A percentile compares a stretch with the other conserved stretches of the same genome.
These are phyloP conservation scores for Colius striatus DNA, from an alignment of 2,113 vertebrate genomes.

Conservation along the genomic window DNA sequence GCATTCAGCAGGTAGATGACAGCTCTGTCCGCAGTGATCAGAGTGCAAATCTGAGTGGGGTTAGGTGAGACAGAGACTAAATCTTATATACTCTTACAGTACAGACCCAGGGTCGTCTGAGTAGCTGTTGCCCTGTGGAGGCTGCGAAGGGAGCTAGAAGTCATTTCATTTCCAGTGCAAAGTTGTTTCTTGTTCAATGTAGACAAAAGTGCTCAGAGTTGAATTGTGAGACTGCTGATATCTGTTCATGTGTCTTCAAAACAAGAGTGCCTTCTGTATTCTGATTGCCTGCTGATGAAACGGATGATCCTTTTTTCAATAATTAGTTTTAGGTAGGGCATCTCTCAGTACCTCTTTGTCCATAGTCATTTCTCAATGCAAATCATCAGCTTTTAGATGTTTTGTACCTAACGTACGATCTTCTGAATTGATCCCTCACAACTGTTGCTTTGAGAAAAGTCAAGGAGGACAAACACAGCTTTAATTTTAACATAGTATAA, in stretches of 20 bases:
- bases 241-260: neutral
- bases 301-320: neutral
- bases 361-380: neutral
- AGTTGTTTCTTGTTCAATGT: neutral
- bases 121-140: neutral
- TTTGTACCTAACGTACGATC: neutral
- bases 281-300: neutral
- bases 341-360: neutral
- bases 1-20: neutral
- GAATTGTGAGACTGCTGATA: neutral
- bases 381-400: neutral
- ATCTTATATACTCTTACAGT: neutral
- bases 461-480: neutral
- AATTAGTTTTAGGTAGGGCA: neutral
- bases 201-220: neutral
- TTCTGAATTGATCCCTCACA: neutral
- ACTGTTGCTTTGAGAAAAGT: neutral
- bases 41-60: neutral
- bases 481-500: neutral
- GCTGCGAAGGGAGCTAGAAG: neutral
- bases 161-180: neutral
- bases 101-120: neutral
- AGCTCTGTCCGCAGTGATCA: neutral
- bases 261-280: neutral
- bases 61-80: neutral